phyloP scores from a whole-genome alignment of 1,140 invertebrate species.

The Drosophila oshimai region DNA sequence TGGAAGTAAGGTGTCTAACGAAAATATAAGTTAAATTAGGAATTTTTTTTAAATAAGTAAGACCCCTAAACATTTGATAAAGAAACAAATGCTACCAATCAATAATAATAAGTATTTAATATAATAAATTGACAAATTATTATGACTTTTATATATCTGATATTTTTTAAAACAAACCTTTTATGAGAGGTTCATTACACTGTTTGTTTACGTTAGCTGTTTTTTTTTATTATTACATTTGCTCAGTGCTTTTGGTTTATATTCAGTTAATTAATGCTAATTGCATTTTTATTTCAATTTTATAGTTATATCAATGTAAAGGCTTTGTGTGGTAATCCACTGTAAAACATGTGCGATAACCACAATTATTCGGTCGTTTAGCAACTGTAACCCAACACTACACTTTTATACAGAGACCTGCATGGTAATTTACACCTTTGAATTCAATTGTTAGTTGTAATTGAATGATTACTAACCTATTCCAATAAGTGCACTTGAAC shows the following conservation, averaged over 20 bases:
- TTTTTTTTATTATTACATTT: background rate
- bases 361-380: slow-evolving; percentile 12
- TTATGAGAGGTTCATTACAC: background rate
- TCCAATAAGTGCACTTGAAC: slow-evolving; percentile 21
- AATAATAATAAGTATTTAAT: no score
- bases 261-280: slow-evolving; percentile 14
- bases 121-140: no score
- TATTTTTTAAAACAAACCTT: background rate
- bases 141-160: background rate
- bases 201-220: background rate
- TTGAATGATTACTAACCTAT: slow-evolving; percentile 24
- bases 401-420: background rate
- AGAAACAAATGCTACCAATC: no score
- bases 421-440: background rate
- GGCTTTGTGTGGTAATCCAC: background rate
- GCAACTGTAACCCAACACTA: background rate
- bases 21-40: no score
- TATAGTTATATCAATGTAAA: slow-evolving; percentile 7
- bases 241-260: background rate
- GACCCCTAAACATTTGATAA: no score
- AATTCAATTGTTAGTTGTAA: background rate
- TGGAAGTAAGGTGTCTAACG: slow-evolving; percentile 26
- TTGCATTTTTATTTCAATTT: background rate
- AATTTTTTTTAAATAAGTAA: no score
- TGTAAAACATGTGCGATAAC: slow-evolving; percentile 6